Conservation (phyloP, 2,797 vertebrate genomes). For the Rhincodon typus region DNA sequence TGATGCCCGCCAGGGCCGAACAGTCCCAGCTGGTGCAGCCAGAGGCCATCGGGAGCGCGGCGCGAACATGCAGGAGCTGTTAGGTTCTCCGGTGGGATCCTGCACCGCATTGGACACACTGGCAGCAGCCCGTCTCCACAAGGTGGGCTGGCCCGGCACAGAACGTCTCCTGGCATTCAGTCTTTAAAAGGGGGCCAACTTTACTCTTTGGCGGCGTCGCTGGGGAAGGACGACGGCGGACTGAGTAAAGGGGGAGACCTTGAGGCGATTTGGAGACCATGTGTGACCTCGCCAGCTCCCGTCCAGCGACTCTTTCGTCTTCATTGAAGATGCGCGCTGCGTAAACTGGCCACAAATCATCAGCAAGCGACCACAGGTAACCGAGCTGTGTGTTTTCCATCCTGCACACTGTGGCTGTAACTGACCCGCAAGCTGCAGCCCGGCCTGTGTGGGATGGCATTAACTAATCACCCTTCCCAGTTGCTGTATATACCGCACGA, state of each 20-base stretch:
- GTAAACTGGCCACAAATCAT: slow-evolving; percentile 14
- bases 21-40: neutral
- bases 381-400: neutral
- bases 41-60: neutral
- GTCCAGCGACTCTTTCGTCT: neutral
- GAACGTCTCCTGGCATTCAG: neutral
- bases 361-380: slow-evolving; percentile 9
- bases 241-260: no score
- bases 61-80: neutral
- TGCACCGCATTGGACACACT: neutral
- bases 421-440: neutral
- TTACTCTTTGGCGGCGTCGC: neutral
- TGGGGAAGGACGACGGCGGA: neutral
- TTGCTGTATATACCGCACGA: neutral
- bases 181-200: neutral
- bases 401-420: neutral
- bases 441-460: neutral
- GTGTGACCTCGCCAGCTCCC: neutral
- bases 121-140: neutral
- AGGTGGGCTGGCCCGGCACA: neutral
- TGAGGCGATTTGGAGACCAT: neutral
- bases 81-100: neutral
- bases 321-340: slow-evolving; percentile 16
- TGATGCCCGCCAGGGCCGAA: neutral
- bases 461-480: no score